A percentile compares a stretch with the other conserved stretches of the same genome.
Conservation (phyloP, 2,888 invertebrate species). For the Holacanthella duospinosa region DNA sequence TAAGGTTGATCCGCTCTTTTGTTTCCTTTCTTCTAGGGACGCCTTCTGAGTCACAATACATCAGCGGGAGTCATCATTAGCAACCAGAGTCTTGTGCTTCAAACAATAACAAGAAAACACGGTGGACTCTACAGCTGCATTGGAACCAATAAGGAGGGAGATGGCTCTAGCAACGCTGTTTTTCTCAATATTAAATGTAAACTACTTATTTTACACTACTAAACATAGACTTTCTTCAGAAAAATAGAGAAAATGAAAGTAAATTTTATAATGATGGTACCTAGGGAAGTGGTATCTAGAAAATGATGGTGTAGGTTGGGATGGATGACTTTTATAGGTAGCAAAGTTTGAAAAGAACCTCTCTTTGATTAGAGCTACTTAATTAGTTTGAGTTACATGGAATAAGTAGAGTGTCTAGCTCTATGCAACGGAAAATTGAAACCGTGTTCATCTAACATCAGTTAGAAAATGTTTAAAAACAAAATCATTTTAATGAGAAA, state of each 20-base stretch:
- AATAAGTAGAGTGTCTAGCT: no score
- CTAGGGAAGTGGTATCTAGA: no score
- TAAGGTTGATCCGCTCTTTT: not conserved
- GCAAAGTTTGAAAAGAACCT: not conserved
- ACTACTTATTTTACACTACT: slow-evolving; percentile 40
- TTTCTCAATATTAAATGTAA: slow-evolving; percentile 77
- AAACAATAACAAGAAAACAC: slow-evolving; percentile 62
- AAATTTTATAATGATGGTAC: not conserved
- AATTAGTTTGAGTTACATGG: no score
- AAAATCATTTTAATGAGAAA: no score
- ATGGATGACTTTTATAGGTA: not conserved
- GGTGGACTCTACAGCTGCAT: slow-evolving; percentile 79
- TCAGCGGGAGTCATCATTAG: slow-evolving; percentile 71
- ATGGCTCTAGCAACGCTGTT: slow-evolving; percentile 74
- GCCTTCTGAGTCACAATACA: slow-evolving; percentile 65
- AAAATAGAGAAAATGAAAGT: not conserved
- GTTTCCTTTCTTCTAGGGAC: slow-evolving; percentile 50
- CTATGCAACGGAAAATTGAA: no score
- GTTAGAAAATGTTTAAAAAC: no score
- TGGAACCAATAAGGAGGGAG: slow-evolving; percentile 76
- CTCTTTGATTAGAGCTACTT: not conserved
- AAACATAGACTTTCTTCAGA: not conserved
- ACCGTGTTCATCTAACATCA: no score
- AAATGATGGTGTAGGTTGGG: not conserved
- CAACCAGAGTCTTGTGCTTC: slow-evolving; percentile 80